These are phyloP conservation scores for Thunnus albacares DNA, from an alignment of 2,797 vertebrate genomes.

Conservation along the genomic window DNA sequence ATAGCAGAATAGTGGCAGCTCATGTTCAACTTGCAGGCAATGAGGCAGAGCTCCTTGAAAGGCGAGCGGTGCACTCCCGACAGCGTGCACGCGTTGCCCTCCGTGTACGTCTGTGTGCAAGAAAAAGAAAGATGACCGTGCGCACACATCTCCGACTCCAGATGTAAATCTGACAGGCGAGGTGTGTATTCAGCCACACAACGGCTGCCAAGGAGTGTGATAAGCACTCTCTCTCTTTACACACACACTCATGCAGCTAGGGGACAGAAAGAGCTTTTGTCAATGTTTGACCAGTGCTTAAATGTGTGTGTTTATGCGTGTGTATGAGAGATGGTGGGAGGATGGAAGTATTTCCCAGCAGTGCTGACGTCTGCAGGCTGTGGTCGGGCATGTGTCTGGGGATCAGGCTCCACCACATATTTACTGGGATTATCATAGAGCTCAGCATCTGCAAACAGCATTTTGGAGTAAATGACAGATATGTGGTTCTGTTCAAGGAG, in stretches of 20 bases:
- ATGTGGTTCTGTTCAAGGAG: background rate
- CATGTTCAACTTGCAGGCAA: slow-evolving; percentile 34
- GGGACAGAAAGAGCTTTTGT: slow-evolving; percentile 18
- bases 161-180: slow-evolving; percentile 47
- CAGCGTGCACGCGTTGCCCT: background rate
- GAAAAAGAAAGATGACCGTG: slow-evolving; percentile 20
- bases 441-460: slow-evolving; percentile 26
- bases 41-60: slow-evolving; percentile 51
- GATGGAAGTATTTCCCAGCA: slow-evolving; percentile 17
- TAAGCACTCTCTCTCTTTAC: slow-evolving; percentile 6
- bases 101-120: background rate
- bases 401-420: slow-evolving; percentile 35
- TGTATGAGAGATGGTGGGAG: background rate
- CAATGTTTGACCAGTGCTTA: slow-evolving; percentile 33
- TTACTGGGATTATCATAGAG: slow-evolving; percentile 39
- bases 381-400: slow-evolving; percentile 26
- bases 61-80: background rate
- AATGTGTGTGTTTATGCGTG: slow-evolving; percentile 4
- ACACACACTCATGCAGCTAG: background rate
- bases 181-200: slow-evolving; percentile 39
- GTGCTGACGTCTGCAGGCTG: slow-evolving; percentile 33
- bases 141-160: slow-evolving; percentile 20
- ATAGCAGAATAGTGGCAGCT: slow-evolving; percentile 34
- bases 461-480: slow-evolving; percentile 16
- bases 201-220: slow-evolving; percentile 26